These are phyloP conservation scores for Sycobia sp. DNA, from an alignment of 1,140 invertebrate species.

Conservation along the genomic window DNA sequence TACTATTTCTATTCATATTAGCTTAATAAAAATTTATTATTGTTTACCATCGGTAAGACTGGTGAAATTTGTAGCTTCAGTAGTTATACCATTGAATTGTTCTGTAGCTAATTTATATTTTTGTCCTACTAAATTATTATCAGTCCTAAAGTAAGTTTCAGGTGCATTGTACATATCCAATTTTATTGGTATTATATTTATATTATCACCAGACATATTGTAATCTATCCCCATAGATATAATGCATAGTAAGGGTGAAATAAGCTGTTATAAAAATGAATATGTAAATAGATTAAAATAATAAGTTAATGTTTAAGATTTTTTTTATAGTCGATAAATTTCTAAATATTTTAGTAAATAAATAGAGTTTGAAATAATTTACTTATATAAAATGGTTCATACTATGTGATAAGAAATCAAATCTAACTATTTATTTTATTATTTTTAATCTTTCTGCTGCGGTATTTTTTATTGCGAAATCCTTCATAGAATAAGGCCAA, in stretches of 20 bases:
- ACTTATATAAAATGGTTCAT: no score
- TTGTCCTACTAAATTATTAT: constrained; percentile 35
- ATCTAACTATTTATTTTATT: no score
- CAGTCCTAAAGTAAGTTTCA: constrained; percentile 42
- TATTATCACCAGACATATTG: constrained; percentile 39
- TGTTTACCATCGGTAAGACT: constrained; percentile 40
- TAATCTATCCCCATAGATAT: constrained; percentile 49
- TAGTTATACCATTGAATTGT: constrained; percentile 28
- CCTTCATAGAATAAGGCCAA: no score
- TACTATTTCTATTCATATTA: no score
- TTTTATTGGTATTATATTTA: constrained; percentile 40
- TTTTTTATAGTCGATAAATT: no score
- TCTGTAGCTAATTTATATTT: constrained; percentile 40
- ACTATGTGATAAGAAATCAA: no score
- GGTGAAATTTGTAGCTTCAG: background rate
- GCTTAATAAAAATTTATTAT: background rate
- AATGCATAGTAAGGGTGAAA: constrained; percentile 47
- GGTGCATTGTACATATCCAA: constrained; percentile 46
- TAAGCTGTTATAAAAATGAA: constrained; percentile 38
- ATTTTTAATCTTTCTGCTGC: no score
- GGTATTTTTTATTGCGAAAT: no score
- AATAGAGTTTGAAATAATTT: no score
- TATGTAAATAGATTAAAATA: constrained; percentile 25
- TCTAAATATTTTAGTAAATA: no score
- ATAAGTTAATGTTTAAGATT: background rate